Conservation (phyloP, 2,888 invertebrate genomes). For the Gibbula magus region DNA sequence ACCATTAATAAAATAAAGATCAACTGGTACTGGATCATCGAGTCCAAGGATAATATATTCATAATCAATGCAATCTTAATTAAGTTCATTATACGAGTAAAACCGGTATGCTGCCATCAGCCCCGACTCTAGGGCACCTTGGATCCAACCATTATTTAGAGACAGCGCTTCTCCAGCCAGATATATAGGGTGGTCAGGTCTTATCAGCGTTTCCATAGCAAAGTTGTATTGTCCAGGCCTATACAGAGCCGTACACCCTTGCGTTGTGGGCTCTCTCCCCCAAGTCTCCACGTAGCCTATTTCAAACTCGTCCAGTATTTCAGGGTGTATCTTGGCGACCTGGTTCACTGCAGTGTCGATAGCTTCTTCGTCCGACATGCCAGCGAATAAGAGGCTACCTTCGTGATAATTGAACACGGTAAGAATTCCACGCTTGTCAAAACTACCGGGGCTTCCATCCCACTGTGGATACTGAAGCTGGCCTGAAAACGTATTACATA, state of each 20-base stretch:
- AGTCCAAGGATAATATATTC: too few relatives aligned
- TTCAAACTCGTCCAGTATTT: constrained; percentile 38
- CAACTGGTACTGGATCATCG: too few relatives aligned
- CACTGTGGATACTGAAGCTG: constrained; percentile 30
- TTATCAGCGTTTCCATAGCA: constrained; percentile 27
- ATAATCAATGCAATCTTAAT: too few relatives aligned
- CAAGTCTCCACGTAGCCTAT: constrained; percentile 41
- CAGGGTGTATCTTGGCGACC: constrained; percentile 37
- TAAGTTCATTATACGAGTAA: constrained; percentile 14
- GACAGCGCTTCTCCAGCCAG: constrained; percentile 46
- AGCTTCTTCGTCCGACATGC: constrained; percentile 31
- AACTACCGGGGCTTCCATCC: constrained; percentile 16
- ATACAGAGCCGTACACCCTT: constrained; percentile 31
- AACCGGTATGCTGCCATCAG: constrained; percentile 33
- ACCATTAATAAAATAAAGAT: too few relatives aligned
- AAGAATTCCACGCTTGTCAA: constrained; percentile 35
- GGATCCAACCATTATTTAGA: constrained; percentile 39
- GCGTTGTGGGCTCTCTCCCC: constrained; percentile 34
- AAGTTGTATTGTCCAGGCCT: constrained; percentile 35
- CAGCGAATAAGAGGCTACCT: constrained; percentile 34
- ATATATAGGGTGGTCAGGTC: constrained; percentile 30
- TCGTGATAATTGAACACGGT: constrained; percentile 34
- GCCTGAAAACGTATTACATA: not conserved
- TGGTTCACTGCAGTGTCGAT: constrained; percentile 35
- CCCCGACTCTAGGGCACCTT: constrained; percentile 35